Evolutionary conservation across 2,797 vertebrate species (phyloP), one percentile per base, ranked within the genome.

Genomic region (Sphenodon punctatus): DNA sequence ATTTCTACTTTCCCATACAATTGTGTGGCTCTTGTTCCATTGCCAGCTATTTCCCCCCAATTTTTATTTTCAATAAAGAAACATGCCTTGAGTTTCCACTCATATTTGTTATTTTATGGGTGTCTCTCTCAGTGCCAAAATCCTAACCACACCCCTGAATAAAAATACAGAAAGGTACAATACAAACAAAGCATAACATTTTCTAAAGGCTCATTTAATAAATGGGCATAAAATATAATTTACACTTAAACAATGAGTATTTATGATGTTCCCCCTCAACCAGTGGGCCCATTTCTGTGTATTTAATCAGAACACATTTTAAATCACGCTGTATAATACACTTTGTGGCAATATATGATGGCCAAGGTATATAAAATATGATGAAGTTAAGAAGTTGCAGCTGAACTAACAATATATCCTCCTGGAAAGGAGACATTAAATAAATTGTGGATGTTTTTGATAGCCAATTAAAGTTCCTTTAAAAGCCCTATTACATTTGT

Each of bases 401-500:
- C 95, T 96, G 95, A 96, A 95, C 94, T 87, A 96, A 95, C 94
- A 96, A 85, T 92, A 92, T 93, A 94, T 93, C 91, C 93, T 95
- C 82, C 87, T 91, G 87, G 71, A 96, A 95, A 49, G 82, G 82
- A 95, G 92, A 95, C 93, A 93, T 78, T 93, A 86, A 94, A 93
- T 94, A 94, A 94, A 94, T 92, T 8, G 70, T 92, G 77, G 63
- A 90, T 91, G 78, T 13, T 73, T 93, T 80, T 95, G 94, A 95
- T 94, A 92, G 92, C 86, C 74, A 94, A 89, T 93, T 94, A 88
- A 90, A 93, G 75, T 83, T 92, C 83, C 88, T 92, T 17, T 72
- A 86, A 94, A 86, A 93, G 76, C 60, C 86, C 81, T 79, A 78
- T 80, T 93, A 64, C 55, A 67, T 92, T 94, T 86, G 75, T 93